These are phyloP conservation scores for Protonemura montana DNA, from an alignment of 2,888 invertebrate genomes.

Conservation along the genomic window DNA sequence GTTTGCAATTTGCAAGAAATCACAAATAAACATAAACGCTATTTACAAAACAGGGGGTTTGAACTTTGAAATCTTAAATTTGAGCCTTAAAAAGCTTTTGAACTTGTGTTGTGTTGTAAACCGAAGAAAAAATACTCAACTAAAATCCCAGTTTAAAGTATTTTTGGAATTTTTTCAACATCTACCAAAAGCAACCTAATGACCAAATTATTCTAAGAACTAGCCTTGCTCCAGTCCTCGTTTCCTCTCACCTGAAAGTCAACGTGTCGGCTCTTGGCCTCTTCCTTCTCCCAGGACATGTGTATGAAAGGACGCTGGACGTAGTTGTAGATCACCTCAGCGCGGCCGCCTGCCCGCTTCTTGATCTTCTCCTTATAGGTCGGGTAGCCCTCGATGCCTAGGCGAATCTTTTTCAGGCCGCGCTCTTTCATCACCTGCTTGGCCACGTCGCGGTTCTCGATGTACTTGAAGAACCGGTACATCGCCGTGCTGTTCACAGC, in stretches of 20 bases:
- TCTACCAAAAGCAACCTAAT: no score
- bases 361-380: slow-evolving; percentile 99
- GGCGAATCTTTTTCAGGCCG: slow-evolving; percentile 96
- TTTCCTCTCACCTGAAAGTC: slow-evolving; percentile 76
- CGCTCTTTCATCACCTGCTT: slow-evolving; percentile 99
- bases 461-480: slow-evolving; percentile 99
- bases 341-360: slow-evolving; percentile 90
- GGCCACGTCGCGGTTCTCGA: slow-evolving; percentile 98
- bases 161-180: no score
- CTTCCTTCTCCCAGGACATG: slow-evolving; percentile 99
- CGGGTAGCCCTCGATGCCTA: slow-evolving; percentile 99
- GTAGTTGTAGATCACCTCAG: slow-evolving; percentile 99
- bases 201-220: no score
- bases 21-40: no score
- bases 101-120: no score
- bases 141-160: no score
- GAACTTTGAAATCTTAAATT: no score
- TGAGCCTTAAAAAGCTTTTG: no score
- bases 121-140: no score
- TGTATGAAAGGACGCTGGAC: slow-evolving; percentile 99
- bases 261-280: slow-evolving; percentile 97
- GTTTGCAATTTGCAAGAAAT: no score
- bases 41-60: no score
- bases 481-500: slow-evolving; percentile 94
- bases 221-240: no score